Evolutionary conservation across 2,797 vertebrate species (phyloP).

Genomic region (Diplodus sargus): DNA sequence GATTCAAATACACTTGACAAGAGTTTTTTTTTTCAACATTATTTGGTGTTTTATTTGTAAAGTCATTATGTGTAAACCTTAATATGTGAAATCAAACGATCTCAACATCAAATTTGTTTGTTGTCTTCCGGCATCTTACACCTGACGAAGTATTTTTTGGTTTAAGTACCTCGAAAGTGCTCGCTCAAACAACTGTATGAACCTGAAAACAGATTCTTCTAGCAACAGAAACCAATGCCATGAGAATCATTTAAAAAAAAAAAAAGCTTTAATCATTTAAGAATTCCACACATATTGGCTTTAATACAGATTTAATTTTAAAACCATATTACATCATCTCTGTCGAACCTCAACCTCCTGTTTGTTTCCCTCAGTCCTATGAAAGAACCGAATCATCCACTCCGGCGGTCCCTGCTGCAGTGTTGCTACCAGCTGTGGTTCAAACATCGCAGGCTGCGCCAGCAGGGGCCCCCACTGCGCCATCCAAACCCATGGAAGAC

Average conservation of each 20-base stretch:
- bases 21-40: no score
- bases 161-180: no score
- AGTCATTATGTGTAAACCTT: no score
- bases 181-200: no score
- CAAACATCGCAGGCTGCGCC: constrained; percentile 50
- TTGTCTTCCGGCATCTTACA: no score
- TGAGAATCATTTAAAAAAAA: not conserved
- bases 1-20: no score
- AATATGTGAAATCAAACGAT: no score
- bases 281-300: not conserved
- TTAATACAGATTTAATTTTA: not conserved
- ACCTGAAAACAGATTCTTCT: not conserved
- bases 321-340: not conserved
- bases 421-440: constrained; percentile 75
- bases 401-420: constrained; percentile 49
- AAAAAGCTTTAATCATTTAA: not conserved
- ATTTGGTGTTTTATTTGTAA: no score
- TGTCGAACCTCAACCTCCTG: not conserved
- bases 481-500: constrained; percentile 90
- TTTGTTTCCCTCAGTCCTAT: constrained; percentile 82
- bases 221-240: not conserved
- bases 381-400: constrained; percentile 80
- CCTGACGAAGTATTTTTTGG: no score
- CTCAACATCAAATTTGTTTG: no score
- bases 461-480: constrained; percentile 54